phyloP scores from a whole-genome alignment of 2,113 vertebrate genomes.

The Boulengeromyrus knoepffleri region DNA sequence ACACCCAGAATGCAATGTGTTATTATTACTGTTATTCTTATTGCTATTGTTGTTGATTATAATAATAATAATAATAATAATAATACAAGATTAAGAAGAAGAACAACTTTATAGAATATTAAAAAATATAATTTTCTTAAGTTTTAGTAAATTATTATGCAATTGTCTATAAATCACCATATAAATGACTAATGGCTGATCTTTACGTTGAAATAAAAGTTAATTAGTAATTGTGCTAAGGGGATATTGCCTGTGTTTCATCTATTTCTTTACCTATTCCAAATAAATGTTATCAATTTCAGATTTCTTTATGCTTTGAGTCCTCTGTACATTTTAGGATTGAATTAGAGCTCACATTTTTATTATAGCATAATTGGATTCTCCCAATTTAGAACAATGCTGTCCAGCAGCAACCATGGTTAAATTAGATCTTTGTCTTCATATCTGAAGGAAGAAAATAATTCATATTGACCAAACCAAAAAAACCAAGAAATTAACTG shows the following conservation, averaged over 20 bases:
- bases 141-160: neutral
- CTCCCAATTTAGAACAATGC: neutral
- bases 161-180: neutral
- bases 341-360: neutral
- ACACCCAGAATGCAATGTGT: neutral
- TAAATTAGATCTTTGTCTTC: neutral
- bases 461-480: no score
- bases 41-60: neutral
- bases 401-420: neutral
- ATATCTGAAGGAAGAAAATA: neutral
- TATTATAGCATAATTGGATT: neutral
- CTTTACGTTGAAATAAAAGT: neutral
- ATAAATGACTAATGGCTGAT: neutral
- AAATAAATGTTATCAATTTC: neutral
- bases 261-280: neutral
- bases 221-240: neutral
- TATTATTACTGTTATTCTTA: neutral
- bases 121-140: neutral
- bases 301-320: neutral
- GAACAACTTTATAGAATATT: neutral
- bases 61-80: neutral
- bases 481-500: neutral
- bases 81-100: neutral
- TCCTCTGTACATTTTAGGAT: neutral
- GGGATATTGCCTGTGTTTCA: neutral